A percentile compares a stretch with the other conserved stretches of the same genome.
Evolutionary conservation across 2,797 vertebrate species (phyloP).

Genomic region (Takifugu ocellatus): DNA sequence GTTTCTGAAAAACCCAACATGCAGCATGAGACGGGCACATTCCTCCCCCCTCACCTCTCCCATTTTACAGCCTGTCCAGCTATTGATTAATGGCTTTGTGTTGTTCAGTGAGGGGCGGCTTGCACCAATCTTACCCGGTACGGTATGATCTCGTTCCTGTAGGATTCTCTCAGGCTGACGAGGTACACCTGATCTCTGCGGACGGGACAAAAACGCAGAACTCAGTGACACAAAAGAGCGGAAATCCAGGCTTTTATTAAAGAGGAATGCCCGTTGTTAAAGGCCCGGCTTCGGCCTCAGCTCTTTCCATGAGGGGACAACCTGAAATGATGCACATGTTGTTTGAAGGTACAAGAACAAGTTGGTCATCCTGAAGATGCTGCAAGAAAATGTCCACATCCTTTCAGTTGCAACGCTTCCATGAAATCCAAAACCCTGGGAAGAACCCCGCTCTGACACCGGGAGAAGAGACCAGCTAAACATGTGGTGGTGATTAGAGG

Average conservation of each 20-base stretch:
- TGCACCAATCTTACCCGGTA: conserved; percentile 85
- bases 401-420: not conserved
- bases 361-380: not conserved
- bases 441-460: conserved; percentile 6
- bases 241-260: not conserved
- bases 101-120: conserved; percentile 50
- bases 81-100: conserved; percentile 54
- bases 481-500: conserved; percentile 43
- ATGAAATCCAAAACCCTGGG: conserved; percentile 9
- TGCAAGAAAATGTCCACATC: conserved; percentile 1
- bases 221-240: conserved; percentile 18
- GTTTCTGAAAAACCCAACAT: conserved; percentile 77
- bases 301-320: not conserved
- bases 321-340: not conserved
- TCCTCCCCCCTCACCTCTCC: conserved; percentile 42
- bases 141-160: conserved; percentile 93
- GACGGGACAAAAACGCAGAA: conserved; percentile 35
- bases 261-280: not conserved
- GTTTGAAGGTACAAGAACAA: no score
- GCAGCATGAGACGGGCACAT: conserved; percentile 33
- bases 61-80: conserved; percentile 60
- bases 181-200: conserved; percentile 98
- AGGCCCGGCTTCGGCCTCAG: not conserved
- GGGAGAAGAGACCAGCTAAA: conserved; percentile 6
- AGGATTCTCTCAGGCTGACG: conserved; percentile 93